These are phyloP conservation scores for Menura novaehollandiae DNA, from an alignment of 2,113 vertebrate genomes.

Conservation along the genomic window DNA sequence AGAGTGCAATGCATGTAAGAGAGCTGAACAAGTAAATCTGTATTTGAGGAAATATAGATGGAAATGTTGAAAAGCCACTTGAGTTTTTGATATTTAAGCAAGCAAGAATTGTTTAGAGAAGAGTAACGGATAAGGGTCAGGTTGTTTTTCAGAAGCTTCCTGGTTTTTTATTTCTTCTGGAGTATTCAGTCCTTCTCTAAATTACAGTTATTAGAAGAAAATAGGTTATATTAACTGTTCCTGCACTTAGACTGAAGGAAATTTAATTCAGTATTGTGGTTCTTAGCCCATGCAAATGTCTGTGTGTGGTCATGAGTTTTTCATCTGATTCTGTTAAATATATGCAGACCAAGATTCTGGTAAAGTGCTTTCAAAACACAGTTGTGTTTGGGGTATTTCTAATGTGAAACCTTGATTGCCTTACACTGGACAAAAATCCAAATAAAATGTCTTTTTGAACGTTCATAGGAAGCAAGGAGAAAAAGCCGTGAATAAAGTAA, in stretches of 20 bases:
- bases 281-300: background rate
- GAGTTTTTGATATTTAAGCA: background rate
- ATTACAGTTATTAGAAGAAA: background rate
- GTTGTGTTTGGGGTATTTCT: background rate
- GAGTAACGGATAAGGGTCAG: background rate
- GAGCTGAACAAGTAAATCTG: background rate
- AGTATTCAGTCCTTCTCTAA: background rate
- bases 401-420: background rate
- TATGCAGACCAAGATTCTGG: background rate
- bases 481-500: background rate
- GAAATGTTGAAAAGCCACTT: background rate
- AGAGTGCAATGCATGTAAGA: background rate
- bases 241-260: background rate
- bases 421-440: background rate
- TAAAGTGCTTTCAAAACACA: background rate
- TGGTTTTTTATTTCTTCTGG: background rate
- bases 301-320: background rate
- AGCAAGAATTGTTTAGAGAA: background rate
- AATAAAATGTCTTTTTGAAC: background rate
- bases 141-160: background rate
- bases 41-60: background rate
- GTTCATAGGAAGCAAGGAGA: background rate
- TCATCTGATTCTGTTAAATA: background rate
- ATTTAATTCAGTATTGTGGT: background rate
- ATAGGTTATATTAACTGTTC: background rate